Evolutionary conservation across 2,888 invertebrate genomes (phyloP), one percentile per base, ranked within the genome.

Genomic region (Linyphia triangularis): DNA sequence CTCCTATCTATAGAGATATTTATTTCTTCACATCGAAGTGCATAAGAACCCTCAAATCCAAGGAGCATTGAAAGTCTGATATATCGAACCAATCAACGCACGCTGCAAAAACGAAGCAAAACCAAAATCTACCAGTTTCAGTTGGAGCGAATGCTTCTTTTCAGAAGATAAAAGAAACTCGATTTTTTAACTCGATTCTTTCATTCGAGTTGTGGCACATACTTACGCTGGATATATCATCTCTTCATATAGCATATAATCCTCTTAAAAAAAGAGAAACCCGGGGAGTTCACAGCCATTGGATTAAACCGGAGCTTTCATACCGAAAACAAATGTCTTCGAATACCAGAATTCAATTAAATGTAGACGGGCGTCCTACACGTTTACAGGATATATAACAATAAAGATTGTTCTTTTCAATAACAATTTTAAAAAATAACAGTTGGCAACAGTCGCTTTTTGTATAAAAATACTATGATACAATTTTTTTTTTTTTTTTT

Each of bases 231-330:
- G n/a, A 61, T 61, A 61, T 26, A 61, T 61, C 26, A 61, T 26
- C 37, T 9, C 33, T 19, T 33, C 1, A 22, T 33, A 33, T 67
- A 33, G 33, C 1, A 22, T 33, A 33, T 67, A 67, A 67, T 67
- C 67, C 67, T 19, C 67, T 67, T 67, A 22, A 30, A 67, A n/a
- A 67, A 33, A 33, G 28, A 51, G 51, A 51, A 37, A 67, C 33
- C 67, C 67, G 37, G 5, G 6, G 30, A 19, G 19, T 37, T 67
- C 19, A 7, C 37, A 19, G 13, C 13, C 9, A n/a, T 1, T 10
- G 67, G 67, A 67, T 67, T 67, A 67, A 37, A 67, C n/a, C 33
- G 33, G 67, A 26, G 19, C 30, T 65, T 51, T 51, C 51, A 5
- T n/a, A 13, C 9, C n/a, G 51, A n/a, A 51, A 51, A 51, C 51